Evolutionary conservation across 2,797 vertebrate genomes (phyloP).

Genomic region (Dermochelys coriacea): DNA sequence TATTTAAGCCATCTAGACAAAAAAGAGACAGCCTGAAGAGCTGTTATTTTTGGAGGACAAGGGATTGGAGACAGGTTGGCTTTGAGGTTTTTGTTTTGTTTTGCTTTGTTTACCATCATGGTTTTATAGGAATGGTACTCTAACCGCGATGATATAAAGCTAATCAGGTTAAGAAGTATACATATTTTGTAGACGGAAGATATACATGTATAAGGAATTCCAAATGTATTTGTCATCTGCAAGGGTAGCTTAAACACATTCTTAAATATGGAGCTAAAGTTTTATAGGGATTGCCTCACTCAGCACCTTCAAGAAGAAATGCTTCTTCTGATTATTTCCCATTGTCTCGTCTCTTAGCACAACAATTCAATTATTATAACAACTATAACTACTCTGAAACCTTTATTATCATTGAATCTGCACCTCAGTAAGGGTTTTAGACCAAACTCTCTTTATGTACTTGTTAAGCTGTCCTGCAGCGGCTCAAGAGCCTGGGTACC

Average conservation of each 20-base stretch:
- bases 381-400: no score
- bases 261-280: background rate
- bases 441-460: no score
- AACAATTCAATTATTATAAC: no score
- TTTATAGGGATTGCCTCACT: background rate
- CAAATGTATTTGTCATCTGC: background rate
- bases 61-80: background rate
- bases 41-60: background rate
- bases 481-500: no score
- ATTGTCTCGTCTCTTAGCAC: no score
- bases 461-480: no score
- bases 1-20: background rate
- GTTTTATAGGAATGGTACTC: background rate
- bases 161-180: background rate
- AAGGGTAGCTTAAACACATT: background rate
- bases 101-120: no score
- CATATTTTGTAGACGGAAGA: background rate
- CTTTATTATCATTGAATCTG: no score
- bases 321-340: background rate
- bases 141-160: background rate
- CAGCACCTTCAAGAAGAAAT: background rate
- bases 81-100: background rate
- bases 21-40: background rate
- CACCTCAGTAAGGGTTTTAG: no score
- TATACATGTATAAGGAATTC: background rate